Evolutionary conservation across 2,797 vertebrate species (phyloP).

Genomic region (Myoxocephalus aenaeus): DNA sequence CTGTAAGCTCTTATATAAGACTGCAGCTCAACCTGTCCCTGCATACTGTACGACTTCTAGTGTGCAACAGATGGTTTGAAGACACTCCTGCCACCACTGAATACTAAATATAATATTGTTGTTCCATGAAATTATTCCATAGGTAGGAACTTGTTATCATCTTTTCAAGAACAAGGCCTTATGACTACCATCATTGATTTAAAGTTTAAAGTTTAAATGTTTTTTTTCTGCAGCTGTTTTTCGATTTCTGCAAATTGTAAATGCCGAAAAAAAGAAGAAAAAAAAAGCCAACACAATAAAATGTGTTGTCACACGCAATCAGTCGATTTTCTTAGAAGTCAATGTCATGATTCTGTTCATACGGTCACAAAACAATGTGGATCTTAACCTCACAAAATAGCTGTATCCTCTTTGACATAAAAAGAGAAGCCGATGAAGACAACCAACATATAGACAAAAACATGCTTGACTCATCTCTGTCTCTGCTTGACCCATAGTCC

Average conservation of each 20-base stretch:
- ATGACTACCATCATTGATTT: conserved; percentile 3
- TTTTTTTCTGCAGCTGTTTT: too few species aligned
- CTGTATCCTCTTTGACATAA: neutral
- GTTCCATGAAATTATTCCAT: neutral
- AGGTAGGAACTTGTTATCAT: neutral
- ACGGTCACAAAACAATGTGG: neutral
- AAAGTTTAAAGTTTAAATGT: too few species aligned
- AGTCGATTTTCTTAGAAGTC: neutral
- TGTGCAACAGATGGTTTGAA: conserved; percentile 27
- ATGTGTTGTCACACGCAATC: too few species aligned
- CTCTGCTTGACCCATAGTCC: neutral
- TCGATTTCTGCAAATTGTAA: too few species aligned
- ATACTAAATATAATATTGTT: neutral
- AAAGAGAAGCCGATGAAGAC: too few species aligned
- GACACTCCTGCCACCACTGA: neutral
- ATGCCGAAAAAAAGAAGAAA: too few species aligned
- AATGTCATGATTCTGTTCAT: neutral
- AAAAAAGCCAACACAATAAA: too few species aligned
- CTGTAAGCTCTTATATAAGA: conserved; percentile 64
- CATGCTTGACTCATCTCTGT: neutral
- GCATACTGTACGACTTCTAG: conserved; percentile 32
- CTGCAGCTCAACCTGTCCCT: conserved; percentile 61
- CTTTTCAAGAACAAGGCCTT: neutral
- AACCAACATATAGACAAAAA: too few species aligned
- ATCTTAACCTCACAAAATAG: neutral